Percentiles rank a stretch among this genome's conserved stretches.
Conservation (phyloP, 2,888 invertebrate genomes). For the Ormyrus rosae region DNA sequence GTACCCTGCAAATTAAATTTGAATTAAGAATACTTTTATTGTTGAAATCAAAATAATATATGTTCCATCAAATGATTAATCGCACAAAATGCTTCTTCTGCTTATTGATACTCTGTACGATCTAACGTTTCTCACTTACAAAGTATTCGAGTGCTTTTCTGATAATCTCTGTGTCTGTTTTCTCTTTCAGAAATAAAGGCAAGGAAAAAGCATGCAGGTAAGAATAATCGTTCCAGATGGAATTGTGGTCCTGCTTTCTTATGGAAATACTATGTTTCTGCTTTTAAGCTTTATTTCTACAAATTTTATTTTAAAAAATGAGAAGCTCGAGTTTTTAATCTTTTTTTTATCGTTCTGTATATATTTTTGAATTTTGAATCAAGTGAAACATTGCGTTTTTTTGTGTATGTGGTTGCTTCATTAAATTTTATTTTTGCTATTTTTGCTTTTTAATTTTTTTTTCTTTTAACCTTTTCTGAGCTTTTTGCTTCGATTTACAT, state of each 20-base stretch:
- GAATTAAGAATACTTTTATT: background rate
- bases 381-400: no score
- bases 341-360: no score
- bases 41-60: background rate
- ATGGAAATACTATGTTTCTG: background rate
- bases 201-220: slow-evolving; percentile 85
- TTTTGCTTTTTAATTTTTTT: no score
- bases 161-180: slow-evolving; percentile 50
- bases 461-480: no score
- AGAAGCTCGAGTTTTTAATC: no score
- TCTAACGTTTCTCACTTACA: slow-evolving; percentile 24
- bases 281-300: background rate
- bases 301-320: background rate
- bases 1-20: background rate
- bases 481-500: no score
- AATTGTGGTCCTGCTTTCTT: background rate
- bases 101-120: slow-evolving; percentile 25
- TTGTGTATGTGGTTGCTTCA: no score
- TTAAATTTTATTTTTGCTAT: no score
- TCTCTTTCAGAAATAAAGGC: slow-evolving; percentile 83
- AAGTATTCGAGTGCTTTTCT: slow-evolving; percentile 14
- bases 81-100: slow-evolving; percentile 35
- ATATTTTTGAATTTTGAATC: no score
- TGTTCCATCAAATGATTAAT: slow-evolving; percentile 13
- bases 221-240: slow-evolving; percentile 61